These are phyloP conservation scores for Acanthornis magna DNA, from an alignment of 2,797 vertebrate species.

Conservation along the genomic window DNA sequence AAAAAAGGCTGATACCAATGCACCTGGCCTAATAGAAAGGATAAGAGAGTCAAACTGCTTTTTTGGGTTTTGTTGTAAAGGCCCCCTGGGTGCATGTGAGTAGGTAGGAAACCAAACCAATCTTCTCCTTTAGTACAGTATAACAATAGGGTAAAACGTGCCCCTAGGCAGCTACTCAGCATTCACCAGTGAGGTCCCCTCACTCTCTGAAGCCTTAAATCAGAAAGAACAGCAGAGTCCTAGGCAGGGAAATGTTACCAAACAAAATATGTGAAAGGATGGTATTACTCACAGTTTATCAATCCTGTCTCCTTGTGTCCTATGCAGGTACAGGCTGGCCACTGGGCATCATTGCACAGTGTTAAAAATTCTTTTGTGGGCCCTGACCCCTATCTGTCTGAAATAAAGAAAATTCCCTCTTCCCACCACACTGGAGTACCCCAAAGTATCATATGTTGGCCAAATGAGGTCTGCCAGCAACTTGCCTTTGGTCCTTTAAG, in stretches of 20 bases:
- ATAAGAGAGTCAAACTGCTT: neutral
- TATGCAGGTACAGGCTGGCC: neutral
- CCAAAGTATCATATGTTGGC: neutral
- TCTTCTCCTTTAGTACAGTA: neutral
- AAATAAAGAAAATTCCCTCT: neutral
- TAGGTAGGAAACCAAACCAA: neutral
- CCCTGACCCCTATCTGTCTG: neutral
- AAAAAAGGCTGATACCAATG: neutral
- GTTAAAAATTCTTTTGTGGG: neutral
- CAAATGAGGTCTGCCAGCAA: neutral
- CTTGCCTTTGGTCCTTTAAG: neutral
- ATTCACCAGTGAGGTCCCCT: neutral
- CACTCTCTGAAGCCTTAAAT: neutral
- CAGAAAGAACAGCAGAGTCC: neutral
- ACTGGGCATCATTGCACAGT: neutral
- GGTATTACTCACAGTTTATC: neutral
- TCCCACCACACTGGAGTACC: neutral
- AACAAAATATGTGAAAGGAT: neutral
- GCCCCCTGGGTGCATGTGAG: neutral
- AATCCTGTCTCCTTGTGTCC: neutral
- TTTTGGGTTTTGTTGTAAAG: conserved; percentile 4
- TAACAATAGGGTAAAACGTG: conserved; percentile 15
- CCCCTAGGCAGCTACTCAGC: conserved; percentile 1
- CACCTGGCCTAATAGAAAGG: conserved; percentile 24
- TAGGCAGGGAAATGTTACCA: neutral